Percentiles rank a stretch among this genome's conserved stretches.
Evolutionary conservation across 2,113 vertebrate genomes (phyloP).

Genomic region (Malurus melanocephalus): DNA sequence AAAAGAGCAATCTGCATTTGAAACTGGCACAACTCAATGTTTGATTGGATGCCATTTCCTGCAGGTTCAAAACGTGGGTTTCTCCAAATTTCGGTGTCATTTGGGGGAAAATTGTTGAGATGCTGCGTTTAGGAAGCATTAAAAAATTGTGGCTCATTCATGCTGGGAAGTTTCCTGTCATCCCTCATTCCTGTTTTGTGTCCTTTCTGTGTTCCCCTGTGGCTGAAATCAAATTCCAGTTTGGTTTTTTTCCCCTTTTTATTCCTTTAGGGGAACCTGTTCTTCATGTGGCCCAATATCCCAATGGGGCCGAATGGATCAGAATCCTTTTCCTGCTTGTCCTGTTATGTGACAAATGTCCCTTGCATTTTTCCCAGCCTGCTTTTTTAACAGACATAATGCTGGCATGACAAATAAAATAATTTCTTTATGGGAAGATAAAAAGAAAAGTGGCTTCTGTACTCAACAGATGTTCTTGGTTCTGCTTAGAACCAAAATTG

Average conservation of each 20-base stretch:
- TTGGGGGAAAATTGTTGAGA: background rate
- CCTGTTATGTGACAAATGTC: background rate
- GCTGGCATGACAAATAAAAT: background rate
- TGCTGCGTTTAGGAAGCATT: background rate
- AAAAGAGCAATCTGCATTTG: constrained; percentile 21
- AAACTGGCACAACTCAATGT: background rate
- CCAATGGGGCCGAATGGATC: background rate
- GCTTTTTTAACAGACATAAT: background rate
- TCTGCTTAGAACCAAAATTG: background rate
- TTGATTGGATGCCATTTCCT: background rate
- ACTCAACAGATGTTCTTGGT: background rate
- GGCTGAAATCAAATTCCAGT: background rate
- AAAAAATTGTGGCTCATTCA: background rate
- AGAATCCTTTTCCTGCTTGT: background rate
- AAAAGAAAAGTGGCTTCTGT: background rate
- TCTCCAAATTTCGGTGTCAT: background rate
- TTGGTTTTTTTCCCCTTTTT: background rate
- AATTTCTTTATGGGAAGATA: background rate
- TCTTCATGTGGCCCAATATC: background rate
- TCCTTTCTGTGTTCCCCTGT: background rate
- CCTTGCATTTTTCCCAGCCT: background rate
- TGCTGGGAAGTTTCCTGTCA: background rate
- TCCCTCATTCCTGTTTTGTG: background rate
- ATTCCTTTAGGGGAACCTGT: background rate
- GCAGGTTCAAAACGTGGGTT: background rate